Evolutionary conservation across 2,797 vertebrate species (phyloP).

Genomic region (Otolemur crassicaudatus): DNA sequence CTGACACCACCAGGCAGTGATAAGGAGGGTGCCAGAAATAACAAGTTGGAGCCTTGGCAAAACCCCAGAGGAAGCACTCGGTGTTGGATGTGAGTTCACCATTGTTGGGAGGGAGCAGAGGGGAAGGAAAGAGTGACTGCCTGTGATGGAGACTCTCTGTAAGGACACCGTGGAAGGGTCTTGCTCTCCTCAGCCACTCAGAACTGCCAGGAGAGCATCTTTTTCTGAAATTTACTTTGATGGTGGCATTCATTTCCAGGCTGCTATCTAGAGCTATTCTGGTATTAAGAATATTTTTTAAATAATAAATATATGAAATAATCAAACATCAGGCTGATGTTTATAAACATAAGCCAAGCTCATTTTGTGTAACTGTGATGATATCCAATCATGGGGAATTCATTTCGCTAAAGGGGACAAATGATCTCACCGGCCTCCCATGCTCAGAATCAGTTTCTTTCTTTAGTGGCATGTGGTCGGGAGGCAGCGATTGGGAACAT

Average conservation of each 20-base stretch:
- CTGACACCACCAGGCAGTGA: conserved; percentile 34
- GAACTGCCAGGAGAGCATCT: conserved; percentile 17
- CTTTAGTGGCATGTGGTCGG: background rate
- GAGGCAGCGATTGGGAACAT: background rate
- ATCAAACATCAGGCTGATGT: conserved; percentile 52
- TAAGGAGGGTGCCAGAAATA: conserved; percentile 77
- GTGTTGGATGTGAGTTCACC: conserved; percentile 64
- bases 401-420: conserved; percentile 14
- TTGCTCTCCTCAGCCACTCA: conserved; percentile 52
- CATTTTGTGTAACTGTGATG: background rate
- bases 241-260: conserved; percentile 47
- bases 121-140: conserved; percentile 40
- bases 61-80: conserved; percentile 69
- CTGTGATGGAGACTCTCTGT: background rate
- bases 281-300: conserved; percentile 29
- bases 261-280: conserved; percentile 3
- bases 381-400: background rate
- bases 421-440: background rate
- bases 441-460: background rate
- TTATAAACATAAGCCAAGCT: conserved; percentile 34
- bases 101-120: conserved; percentile 67
- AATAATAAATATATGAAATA: conserved; percentile 64
- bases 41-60: conserved; percentile 59
- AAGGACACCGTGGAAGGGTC: conserved; percentile 37
- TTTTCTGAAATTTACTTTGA: conserved; percentile 61